Evolutionary conservation across 1,140 invertebrate species (phyloP).

Genomic region (Samia ricini): DNA sequence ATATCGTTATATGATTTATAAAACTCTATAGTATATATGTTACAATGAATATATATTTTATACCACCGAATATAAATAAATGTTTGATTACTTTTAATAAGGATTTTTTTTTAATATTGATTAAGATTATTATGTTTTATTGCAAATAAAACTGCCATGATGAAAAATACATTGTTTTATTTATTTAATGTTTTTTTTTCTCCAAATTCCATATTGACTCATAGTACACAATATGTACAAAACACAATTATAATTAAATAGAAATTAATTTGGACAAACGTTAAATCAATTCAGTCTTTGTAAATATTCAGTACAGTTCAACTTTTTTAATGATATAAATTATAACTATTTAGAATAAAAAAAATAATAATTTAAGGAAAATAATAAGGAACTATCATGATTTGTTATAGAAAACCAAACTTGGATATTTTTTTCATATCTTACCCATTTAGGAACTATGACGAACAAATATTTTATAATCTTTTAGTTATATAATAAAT

Average conservation of each 20-base stretch:
- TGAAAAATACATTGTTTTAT: conserved; percentile 67
- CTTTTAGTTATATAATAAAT: too few species aligned
- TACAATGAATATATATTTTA: neutral
- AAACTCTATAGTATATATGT: neutral
- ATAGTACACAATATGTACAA: conserved; percentile 52
- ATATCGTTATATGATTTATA: neutral
- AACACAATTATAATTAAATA: conserved; percentile 45
- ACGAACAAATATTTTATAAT: conserved; percentile 10
- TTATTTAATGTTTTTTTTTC: conserved; percentile 57
- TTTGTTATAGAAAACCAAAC: neutral
- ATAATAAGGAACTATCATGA: neutral
- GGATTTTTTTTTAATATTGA: neutral
- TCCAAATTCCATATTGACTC: conserved; percentile 45
- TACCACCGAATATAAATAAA: neutral
- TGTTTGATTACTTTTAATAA: neutral
- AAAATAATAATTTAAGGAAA: neutral
- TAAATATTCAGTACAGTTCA: conserved; percentile 67
- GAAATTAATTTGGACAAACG: conserved; percentile 51
- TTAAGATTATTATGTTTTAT: neutral
- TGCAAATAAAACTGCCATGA: conserved; percentile 41
- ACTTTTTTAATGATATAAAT: conserved; percentile 21
- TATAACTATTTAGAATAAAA: neutral
- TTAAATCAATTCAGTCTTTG: conserved; percentile 64
- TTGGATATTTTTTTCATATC: neutral
- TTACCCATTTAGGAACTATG: conserved; percentile 30